Evolutionary conservation across 2,113 vertebrate genomes (phyloP), one percentile per base, ranked within the genome.

Genomic region (Platycercus adscitus): DNA sequence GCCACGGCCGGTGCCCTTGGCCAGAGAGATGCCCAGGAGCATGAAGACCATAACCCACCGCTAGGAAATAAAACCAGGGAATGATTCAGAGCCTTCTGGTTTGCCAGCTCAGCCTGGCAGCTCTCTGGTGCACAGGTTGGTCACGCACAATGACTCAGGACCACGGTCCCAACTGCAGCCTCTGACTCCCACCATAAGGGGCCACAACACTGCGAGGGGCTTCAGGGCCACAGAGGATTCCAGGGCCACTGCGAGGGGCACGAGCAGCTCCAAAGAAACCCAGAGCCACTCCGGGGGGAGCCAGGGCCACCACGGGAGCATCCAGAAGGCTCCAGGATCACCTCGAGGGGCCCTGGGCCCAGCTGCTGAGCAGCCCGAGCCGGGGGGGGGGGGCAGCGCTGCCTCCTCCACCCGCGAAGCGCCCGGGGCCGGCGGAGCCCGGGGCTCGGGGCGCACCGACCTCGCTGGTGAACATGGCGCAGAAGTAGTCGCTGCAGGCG

Each of bases 401-500:
- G 55, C 70, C 82, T 81, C 85, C 92, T 86, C 77, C 81, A 37
- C 88, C 89, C 76, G 8, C 76, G 7, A n/a, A 16, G 75, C 70
- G 16, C 46, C 50, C 82, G 12, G 50, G 79, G 86, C 58, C 26
- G 49, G 64, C 37, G 4, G 28, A 16, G 89, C 75, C 73, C 21
- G 20, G 35, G 6, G 18, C 39, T 15, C 29, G 33, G 66, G 84
- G 85, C 47, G 25, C 87, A 94, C 98, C 98, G 98, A 99, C 99
- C 99, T 99, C 99, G 89, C 99, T 99, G 56, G 99, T 99, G 98
- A 99, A 99, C 99, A 99, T 99, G 97, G 99, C 99, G 96, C 99
- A 99, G 96, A 99, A 99, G 96, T 99, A 99, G 93, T 99, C 99
- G 35, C 99, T 99, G 98, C 99, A 99, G 90, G 99, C 99, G 11